phyloP scores from a whole-genome alignment of 2,888 invertebrate genomes.

The Julus scandinavius region DNA sequence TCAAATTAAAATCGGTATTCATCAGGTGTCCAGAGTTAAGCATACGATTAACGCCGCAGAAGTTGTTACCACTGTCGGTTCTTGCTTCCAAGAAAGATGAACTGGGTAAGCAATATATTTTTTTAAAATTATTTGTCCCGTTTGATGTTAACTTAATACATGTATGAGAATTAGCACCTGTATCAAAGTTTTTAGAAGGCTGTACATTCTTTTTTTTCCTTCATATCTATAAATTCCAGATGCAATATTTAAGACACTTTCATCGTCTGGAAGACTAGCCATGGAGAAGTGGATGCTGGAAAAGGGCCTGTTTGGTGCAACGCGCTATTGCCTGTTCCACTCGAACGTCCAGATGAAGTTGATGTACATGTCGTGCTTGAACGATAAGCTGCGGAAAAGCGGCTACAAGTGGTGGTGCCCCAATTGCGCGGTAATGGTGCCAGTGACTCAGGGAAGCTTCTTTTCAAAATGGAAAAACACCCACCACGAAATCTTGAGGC shows the following conservation, averaged over 20 bases:
- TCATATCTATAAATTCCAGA: conserved; percentile 25
- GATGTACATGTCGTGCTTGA: conserved; percentile 55
- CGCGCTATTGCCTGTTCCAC: conserved; percentile 55
- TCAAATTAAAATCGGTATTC: background rate
- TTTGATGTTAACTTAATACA: background rate
- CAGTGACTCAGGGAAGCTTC: conserved; percentile 57
- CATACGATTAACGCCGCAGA: conserved; percentile 55
- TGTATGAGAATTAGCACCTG: too few relatives aligned
- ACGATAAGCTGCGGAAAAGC: conserved; percentile 47
- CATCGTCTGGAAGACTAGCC: background rate
- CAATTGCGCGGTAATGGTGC: conserved; percentile 55
- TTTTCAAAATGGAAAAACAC: conserved; percentile 54
- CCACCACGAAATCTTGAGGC: conserved; percentile 72
- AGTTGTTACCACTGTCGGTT: conserved; percentile 34
- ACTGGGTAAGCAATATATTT: conserved; percentile 55
- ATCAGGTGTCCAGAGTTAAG: conserved; percentile 55
- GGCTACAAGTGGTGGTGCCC: conserved; percentile 59
- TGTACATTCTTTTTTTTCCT: too few relatives aligned
- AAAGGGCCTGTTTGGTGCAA: conserved; percentile 57
- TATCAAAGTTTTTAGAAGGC: too few relatives aligned
- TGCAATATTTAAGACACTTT: conserved; percentile 4
- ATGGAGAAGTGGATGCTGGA: conserved; percentile 59
- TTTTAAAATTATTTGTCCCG: background rate
- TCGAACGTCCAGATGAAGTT: conserved; percentile 56
- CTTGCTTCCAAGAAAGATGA: conserved; percentile 51